Evolutionary conservation across 2,113 vertebrate species (phyloP).

Genomic region (Anhinga rufa): DNA sequence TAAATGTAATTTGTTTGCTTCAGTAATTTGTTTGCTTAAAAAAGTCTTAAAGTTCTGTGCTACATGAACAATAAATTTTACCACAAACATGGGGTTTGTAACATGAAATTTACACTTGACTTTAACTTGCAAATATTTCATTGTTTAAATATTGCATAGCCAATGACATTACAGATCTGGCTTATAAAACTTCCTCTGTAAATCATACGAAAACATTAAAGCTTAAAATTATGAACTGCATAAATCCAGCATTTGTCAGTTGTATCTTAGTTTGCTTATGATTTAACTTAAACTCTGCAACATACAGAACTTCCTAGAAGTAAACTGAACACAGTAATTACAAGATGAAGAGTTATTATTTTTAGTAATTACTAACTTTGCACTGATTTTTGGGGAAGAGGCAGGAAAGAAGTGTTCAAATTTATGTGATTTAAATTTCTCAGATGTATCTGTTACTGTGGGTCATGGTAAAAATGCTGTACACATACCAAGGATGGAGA

Average conservation of each 20-base stretch:
- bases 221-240: background rate
- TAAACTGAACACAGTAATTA: background rate
- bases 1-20: background rate
- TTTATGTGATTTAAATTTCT: background rate
- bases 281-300: background rate
- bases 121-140: conserved; percentile 21
- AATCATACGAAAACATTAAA: background rate
- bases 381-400: background rate
- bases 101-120: background rate
- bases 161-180: background rate
- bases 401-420: background rate
- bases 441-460: background rate
- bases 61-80: background rate
- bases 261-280: background rate
- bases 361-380: background rate
- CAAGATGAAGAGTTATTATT: background rate
- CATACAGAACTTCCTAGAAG: background rate
- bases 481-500: background rate
- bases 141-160: conserved; percentile 14
- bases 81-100: background rate
- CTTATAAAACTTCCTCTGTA: background rate
- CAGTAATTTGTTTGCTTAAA: background rate
- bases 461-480: background rate
- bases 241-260: background rate
- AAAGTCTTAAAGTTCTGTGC: background rate